Percentiles rank a stretch among this genome's conserved stretches.
phyloP scores from a whole-genome alignment of 2,888 invertebrate genomes.

The Cephalotes varians region DNA sequence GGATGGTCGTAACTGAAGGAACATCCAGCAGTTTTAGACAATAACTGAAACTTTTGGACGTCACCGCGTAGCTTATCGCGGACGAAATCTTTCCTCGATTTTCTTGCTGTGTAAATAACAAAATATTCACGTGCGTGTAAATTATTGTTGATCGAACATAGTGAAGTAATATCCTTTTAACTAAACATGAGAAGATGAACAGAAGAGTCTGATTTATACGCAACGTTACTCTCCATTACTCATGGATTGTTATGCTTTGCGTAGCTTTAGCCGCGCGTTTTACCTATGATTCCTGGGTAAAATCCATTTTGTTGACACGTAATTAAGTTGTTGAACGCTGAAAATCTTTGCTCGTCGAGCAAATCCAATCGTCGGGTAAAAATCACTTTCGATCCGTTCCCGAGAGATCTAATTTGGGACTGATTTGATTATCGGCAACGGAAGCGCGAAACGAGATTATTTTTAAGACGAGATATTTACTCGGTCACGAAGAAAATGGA shows the following conservation, averaged over 20 bases:
- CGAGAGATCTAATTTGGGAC: slow-evolving; percentile 60
- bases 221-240: slow-evolving; percentile 17
- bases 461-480: slow-evolving; percentile 20
- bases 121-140: neutral
- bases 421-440: slow-evolving; percentile 62
- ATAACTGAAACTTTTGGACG: neutral
- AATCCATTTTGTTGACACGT: neutral
- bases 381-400: slow-evolving; percentile 50
- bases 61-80: neutral
- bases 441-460: slow-evolving; percentile 60
- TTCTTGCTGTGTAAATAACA: neutral
- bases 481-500: slow-evolving; percentile 41
- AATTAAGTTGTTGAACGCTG: slow-evolving; percentile 21
- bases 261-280: neutral
- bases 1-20: neutral
- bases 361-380: slow-evolving; percentile 1
- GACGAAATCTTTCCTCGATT: neutral
- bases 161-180: neutral
- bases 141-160: slow-evolving; percentile 7
- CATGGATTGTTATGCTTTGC: slow-evolving; percentile 6
- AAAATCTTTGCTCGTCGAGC: slow-evolving; percentile 13
- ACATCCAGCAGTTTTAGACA: neutral
- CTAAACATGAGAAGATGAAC: neutral
- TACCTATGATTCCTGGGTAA: neutral
- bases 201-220: slow-evolving; percentile 16